Evolutionary conservation across 2,113 vertebrate genomes (phyloP).

Genomic region (Cottus gobio): DNA sequence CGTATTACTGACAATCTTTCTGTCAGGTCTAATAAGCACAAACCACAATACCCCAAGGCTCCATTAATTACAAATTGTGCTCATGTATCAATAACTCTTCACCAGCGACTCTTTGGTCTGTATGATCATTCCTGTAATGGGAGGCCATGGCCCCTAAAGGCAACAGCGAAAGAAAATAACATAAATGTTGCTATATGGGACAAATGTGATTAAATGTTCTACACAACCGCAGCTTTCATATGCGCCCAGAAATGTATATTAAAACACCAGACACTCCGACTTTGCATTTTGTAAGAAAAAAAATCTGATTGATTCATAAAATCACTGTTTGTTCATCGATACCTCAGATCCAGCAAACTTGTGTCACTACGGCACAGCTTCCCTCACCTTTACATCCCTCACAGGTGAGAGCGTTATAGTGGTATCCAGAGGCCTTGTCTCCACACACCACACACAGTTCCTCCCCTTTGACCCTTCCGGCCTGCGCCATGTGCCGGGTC

Average conservation of each 20-base stretch:
- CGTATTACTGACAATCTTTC: background rate
- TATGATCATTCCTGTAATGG: slow-evolving; percentile 2
- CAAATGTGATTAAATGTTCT: slow-evolving; percentile 20
- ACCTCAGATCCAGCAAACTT: background rate
- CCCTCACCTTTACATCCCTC: slow-evolving; percentile 97
- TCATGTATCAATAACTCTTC: background rate
- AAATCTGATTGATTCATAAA: background rate
- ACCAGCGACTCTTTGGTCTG: slow-evolving; percentile 15
- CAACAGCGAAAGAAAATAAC: slow-evolving; percentile 23
- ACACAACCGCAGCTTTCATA: background rate
- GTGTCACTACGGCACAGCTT: background rate
- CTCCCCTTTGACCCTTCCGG: slow-evolving; percentile 90
- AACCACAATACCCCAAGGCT: no score
- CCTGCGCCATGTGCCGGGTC: slow-evolving; percentile 82
- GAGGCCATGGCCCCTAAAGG: slow-evolving; percentile 2
- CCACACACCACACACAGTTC: slow-evolving; percentile 98
- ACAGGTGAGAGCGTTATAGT: slow-evolving; percentile 98
- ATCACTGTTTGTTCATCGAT: background rate
- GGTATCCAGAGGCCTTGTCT: slow-evolving; percentile 97
- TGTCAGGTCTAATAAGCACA: background rate
- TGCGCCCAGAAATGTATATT: background rate
- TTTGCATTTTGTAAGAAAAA: background rate
- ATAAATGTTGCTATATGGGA: slow-evolving; percentile 6
- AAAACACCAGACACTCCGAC: background rate
- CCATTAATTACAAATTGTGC: background rate